Evolutionary conservation across 2,888 invertebrate genomes (phyloP), one percentile per base, ranked within the genome.

Genomic region (Drosophila sordidula): DNA sequence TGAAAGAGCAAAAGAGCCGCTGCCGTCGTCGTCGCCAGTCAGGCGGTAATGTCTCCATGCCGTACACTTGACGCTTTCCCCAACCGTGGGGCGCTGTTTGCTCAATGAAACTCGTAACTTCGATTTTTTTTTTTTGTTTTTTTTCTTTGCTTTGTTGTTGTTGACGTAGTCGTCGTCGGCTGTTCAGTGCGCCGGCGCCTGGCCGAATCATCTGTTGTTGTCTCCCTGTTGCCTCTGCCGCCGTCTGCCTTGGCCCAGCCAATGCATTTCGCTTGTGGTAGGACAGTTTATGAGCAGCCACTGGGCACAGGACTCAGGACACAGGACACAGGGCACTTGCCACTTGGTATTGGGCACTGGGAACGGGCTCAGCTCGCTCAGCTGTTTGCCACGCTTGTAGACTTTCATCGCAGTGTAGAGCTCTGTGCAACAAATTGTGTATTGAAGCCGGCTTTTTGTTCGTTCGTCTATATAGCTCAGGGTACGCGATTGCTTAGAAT

Each of bases 241-340:
- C 45, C 41, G 66, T 46, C 45, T 56, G 62, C 55, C 69, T 45
- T 77, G 78, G 63, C 78, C 70, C 85, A 74, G 72, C 85, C 78
- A 85, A 75, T 87, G 86, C 87, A 87, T 87, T 87, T 77, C 26
- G 70, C 78, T 90, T 89, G 89, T 78, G 89, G 89, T 90, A 89
- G 89, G 89, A 90, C 89, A 76, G 65, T 71, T 68, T 65, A 59
- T 59, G 45, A 58, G 52, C 46, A 29, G 52, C 59, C 39, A 46
- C 67, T 68, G 49, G 41, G 42, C 51, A 50, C 41, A 36, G 22
- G 9, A 14, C n/a, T 38, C 25, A 55, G 8, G 22, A 29, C 29
- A 29, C 29, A 34, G 38, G 46, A 25, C 47, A 36, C 39, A 39
- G 44, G 44, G n/a, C 36, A 25, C 36, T 38, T 36, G 34, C 4